These are phyloP conservation scores for Mus spretus DNA, from an alignment of 2,797 vertebrate species.

Conservation along the genomic window DNA sequence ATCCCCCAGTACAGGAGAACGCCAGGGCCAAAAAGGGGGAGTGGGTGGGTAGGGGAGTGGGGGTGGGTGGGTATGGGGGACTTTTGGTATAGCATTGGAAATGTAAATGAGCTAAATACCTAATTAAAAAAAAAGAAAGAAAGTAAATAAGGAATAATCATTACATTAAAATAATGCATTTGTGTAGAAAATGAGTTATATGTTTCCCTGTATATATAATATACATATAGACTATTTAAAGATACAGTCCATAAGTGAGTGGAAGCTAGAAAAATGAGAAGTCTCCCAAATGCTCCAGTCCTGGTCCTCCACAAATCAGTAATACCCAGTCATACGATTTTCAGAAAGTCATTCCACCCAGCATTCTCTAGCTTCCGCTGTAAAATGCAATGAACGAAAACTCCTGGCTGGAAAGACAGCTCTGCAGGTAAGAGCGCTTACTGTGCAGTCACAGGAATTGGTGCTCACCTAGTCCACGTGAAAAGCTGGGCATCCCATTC, in stretches of 20 bases:
- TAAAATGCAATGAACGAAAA: constrained; percentile 1
- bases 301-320: neutral
- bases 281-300: neutral
- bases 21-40: too few species aligned
- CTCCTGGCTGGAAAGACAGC: neutral
- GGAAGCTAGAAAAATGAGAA: neutral
- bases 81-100: too few species aligned
- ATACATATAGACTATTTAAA: constrained; percentile 12
- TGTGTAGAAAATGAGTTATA: neutral
- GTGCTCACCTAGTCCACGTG: neutral
- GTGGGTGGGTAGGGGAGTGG: too few species aligned
- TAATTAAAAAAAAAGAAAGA: too few species aligned
- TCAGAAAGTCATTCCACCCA: neutral
- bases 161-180: neutral
- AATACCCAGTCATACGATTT: neutral
- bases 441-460: neutral
- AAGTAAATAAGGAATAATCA: neutral
- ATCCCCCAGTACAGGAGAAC: too few species aligned
- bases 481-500: neutral
- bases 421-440: neutral
- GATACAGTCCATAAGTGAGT: neutral
- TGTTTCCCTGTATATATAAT: neutral
- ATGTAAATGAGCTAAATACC: too few species aligned
- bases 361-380: neutral
- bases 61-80: too few species aligned